phyloP scores from a whole-genome alignment of 30 jellyfish, hydroid and myxozoan genomes.

The Cassiopea xamachana region DNA sequence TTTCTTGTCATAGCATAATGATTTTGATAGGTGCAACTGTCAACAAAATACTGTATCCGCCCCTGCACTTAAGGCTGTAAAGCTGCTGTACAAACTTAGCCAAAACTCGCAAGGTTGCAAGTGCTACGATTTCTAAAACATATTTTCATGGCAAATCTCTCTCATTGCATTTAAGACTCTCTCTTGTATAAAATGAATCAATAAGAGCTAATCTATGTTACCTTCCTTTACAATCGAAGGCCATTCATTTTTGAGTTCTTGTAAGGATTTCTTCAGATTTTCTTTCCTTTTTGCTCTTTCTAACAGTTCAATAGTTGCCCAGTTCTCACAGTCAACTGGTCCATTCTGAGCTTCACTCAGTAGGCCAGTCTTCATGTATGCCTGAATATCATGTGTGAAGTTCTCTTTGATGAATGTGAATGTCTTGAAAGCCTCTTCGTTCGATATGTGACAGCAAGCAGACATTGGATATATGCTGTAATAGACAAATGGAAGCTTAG shows the following conservation, averaged over 20 bases:
- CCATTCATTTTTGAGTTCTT: conserved; percentile 61
- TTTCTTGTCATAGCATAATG: too few relatives aligned
- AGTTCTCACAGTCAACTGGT: conserved; percentile 70
- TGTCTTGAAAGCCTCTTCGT: conserved; percentile 49
- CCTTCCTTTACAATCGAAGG: conserved; percentile 68
- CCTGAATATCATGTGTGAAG: conserved; percentile 52
- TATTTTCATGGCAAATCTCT: background rate
- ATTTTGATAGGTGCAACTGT: too few relatives aligned
- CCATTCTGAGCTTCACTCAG: conserved; percentile 71
- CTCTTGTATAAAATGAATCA: too few relatives aligned
- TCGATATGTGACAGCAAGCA: conserved; percentile 59
- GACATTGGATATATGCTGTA: conserved; percentile 16
- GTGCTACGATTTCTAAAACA: too few relatives aligned
- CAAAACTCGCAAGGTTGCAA: too few relatives aligned
- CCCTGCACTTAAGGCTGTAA: too few relatives aligned
- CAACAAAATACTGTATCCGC: too few relatives aligned
- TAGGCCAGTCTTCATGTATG: conserved; percentile 62
- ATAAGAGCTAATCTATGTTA: background rate
- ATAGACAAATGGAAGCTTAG: background rate
- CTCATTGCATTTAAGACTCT: background rate
- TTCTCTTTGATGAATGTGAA: conserved; percentile 60
- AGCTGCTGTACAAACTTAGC: too few relatives aligned
- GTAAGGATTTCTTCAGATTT: conserved; percentile 49
- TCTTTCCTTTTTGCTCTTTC: conserved; percentile 67
- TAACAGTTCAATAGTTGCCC: conserved; percentile 69